A percentile compares a stretch with the other conserved stretches of the same genome.
Conservation (phyloP, 2,888 invertebrate species). For the Lathronympha strigana region DNA sequence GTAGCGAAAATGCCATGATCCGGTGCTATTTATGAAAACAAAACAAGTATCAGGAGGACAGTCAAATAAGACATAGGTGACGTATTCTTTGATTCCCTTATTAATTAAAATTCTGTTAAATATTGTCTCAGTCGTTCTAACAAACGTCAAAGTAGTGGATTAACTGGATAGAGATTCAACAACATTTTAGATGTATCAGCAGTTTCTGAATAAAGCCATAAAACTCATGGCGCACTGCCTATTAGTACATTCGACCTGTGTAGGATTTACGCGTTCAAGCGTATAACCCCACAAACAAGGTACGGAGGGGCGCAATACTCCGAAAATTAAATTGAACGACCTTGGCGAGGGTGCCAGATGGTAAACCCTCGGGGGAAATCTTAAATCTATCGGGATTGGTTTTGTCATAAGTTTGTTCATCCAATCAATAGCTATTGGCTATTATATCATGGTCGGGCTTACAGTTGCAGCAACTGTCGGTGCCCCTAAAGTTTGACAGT, state of each 20-base stretch:
- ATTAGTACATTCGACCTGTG: neutral
- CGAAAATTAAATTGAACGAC: slow-evolving; percentile 18
- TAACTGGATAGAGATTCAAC: too few relatives aligned
- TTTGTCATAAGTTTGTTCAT: slow-evolving; percentile 10
- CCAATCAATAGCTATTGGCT: slow-evolving; percentile 11
- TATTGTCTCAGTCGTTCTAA: too few relatives aligned
- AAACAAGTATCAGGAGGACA: too few relatives aligned
- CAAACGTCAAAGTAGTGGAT: too few relatives aligned
- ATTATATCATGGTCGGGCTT: neutral
- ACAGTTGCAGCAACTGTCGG: slow-evolving; percentile 6
- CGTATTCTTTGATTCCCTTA: too few relatives aligned
- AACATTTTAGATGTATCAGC: too few relatives aligned
- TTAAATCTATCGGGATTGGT: slow-evolving; percentile 12
- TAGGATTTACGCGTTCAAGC: neutral
- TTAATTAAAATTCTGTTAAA: too few relatives aligned
- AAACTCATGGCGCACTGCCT: neutral
- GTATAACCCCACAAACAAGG: slow-evolving; percentile 5
- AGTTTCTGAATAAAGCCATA: too few relatives aligned
- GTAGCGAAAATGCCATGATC: too few relatives aligned
- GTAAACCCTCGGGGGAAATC: slow-evolving; percentile 3
- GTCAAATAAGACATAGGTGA: too few relatives aligned
- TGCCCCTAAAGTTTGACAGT: neutral
- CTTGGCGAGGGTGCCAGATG: slow-evolving; percentile 19
- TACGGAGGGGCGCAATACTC: slow-evolving; percentile 13
- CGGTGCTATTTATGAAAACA: too few relatives aligned